Evolutionary conservation across 2,113 vertebrate species (phyloP), one percentile per base, ranked within the genome.

Genomic region (Etheostoma spectabile): DNA sequence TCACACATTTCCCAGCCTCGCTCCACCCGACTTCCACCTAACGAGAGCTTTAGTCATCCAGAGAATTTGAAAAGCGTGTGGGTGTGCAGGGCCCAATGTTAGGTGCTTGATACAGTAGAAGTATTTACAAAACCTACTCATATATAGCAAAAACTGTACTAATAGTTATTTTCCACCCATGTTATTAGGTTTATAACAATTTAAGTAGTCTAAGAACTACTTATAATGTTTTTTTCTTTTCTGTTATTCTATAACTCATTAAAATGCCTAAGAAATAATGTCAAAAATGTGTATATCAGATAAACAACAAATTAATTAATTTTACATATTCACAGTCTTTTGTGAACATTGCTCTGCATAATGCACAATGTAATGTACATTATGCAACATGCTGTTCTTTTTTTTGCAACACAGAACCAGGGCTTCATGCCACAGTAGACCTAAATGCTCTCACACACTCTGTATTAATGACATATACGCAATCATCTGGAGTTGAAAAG

Each of bases 271-370:
- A 46, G 53, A 79, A 42, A 46, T 0, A 21, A 49, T 64, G 11
- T 65, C 11, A 24, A 52, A 42, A 69, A 62, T 46, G 30, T 60
- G 21, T 42, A 19, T 8, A 33, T 46, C 24, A 45, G 51, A 59
- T 62, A 59, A 53, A 55, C 24, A 35, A 12, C 13, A 71, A 27
- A 49, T 42, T 18, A 13, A 33, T 19, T 53, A 14, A 45, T 57
- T 63, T 74, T 35, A 74, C 61, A 70, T 67, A 53, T 71, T 68
- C 68, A n/a, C 59, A 35, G 56, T 21, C 77, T 46, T 53, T 51
- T 33, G 86, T 66, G 77, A 85, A 82, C 75, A 66, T 48, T 35
- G 67, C 63, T 61, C 68, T 92, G 82, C 82, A 88, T 85, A 59
- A 86, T 87, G 86, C 70, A 80, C 30, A 42, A 11, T 51, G 35